phyloP scores from a whole-genome alignment of 2,113 vertebrate genomes.

The Oenanthe melanoleuca region DNA sequence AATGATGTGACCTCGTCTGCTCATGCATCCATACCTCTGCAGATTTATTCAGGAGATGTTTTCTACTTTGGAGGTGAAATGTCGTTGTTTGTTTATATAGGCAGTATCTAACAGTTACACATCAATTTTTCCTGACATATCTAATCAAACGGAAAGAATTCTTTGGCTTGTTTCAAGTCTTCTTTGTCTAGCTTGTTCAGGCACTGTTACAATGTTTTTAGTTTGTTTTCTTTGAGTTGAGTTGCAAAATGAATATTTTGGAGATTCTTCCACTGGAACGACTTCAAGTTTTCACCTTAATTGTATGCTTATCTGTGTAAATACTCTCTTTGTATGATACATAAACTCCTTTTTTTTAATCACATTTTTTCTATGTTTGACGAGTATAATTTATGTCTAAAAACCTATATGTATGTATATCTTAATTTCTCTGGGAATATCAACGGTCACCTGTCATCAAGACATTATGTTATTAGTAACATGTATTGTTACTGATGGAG shows the following conservation, averaged over 20 bases:
- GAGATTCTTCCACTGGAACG: background rate
- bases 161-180: background rate
- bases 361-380: fast-evolving
- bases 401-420: background rate
- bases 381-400: background rate
- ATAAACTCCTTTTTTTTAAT: background rate
- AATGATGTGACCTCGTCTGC: slow-evolving; percentile 64
- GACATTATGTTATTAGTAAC: background rate
- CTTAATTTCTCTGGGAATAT: background rate
- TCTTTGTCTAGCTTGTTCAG: background rate
- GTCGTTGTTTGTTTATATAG: background rate
- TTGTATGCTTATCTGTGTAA: background rate
- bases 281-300: background rate
- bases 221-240: background rate
- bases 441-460: background rate
- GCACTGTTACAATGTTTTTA: background rate
- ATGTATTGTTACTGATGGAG: background rate
- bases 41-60: slow-evolving; percentile 67
- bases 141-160: background rate
- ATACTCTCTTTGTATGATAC: background rate
- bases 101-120: background rate
- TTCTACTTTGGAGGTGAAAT: slow-evolving; percentile 89
- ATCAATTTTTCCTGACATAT: background rate
- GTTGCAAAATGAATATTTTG: background rate
- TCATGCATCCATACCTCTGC: slow-evolving; percentile 69